Base-by-base conservation (phyloP, 2,113 vertebrate species). In the Cichladusa arquata region DNA sequence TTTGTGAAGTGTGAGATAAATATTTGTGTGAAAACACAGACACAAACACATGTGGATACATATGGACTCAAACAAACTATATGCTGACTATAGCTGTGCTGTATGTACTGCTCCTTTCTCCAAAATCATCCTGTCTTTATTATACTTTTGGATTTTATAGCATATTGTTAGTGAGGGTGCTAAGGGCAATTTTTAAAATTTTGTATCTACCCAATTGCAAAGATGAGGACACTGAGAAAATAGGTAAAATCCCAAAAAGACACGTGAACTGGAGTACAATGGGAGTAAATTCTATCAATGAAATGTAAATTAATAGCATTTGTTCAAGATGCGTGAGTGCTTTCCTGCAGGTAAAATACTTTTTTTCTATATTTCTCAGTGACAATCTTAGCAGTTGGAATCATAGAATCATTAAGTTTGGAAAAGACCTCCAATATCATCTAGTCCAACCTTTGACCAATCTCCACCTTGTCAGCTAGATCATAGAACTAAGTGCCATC, bases 251-350 rank as follows among this genome's bases (percentile, higher is more conserved):
- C 10, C 20, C 12, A 19, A 47, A 45, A 18, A 62, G 38, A 19
- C 11, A 17, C 0, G 1, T 6, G 1, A 81, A 62, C 16, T 67
- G 28, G 20, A 50, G 7, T 79, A 57, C 15, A 8, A 2, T 70
- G 5, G 11, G 8, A 40, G 22, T 53, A 28, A 83, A 53, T 73
- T 33, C 2, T 65, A 10, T 19, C 44, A 40, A 47, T 23, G 33
- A 73, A 60, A 53, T 65, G n/a, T 22, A 80, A 88, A 79, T 26
- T 2, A 88, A 36, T 8, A 71, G 5, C 1, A 2, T 62, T 83
- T 74, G 9, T 78, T 78, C 22, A 66, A 73, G n/a, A 62, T 54
- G 14, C 0, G 0, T 4, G 2, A 66, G 18, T 67, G 16, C 8
- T 80, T 8, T 88, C 40, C 10, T 42, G 9, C 34, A 50, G 88